These are phyloP conservation scores for Nettapus auritus DNA, from an alignment of 2,113 vertebrate species.

Conservation along the genomic window DNA sequence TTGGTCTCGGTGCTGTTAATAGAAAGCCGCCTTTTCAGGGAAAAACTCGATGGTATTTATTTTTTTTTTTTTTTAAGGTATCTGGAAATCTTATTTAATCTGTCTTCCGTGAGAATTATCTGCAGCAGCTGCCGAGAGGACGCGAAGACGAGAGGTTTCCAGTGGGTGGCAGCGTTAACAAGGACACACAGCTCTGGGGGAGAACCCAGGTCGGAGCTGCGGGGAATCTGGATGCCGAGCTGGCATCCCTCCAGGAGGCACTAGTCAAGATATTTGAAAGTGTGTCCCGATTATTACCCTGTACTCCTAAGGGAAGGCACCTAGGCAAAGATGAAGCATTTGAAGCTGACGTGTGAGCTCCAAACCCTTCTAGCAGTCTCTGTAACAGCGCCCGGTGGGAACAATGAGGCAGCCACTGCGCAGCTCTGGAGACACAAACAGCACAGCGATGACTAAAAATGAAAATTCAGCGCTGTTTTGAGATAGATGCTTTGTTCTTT, in stretches of 20 bases:
- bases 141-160: not conserved
- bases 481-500: not conserved
- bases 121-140: not conserved
- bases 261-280: accelerated
- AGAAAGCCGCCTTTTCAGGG: not conserved
- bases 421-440: not conserved
- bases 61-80: not conserved
- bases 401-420: accelerated
- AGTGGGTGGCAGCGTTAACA: not conserved
- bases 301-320: not conserved
- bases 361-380: not conserved
- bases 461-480: not conserved
- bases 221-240: not conserved
- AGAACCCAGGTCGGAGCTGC: accelerated
- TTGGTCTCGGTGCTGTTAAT: not conserved
- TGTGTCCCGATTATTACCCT: not conserved
- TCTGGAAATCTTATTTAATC: not conserved
- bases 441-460: not conserved
- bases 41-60: not conserved
- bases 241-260: not conserved
- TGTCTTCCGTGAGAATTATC: not conserved
- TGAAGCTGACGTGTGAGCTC: not conserved
- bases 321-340: not conserved
- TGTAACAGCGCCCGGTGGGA: accelerated
- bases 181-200: accelerated